phyloP scores from a whole-genome alignment of 2,797 vertebrate genomes.

The Neosilurus hyrtlii region DNA sequence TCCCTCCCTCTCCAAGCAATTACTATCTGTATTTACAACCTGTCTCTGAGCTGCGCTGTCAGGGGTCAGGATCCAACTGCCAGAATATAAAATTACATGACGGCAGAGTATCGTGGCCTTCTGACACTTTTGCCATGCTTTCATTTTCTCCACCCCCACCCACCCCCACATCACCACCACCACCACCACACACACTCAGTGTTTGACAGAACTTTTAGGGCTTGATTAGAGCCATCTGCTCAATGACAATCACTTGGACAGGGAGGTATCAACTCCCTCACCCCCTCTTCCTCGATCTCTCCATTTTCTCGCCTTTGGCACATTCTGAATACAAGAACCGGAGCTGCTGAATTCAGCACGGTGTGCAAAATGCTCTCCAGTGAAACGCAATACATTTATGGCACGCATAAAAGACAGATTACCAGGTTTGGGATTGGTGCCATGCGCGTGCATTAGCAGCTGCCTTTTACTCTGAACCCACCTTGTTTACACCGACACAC shows the following conservation, averaged over 20 bases:
- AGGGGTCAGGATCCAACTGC: slow-evolving; percentile 52
- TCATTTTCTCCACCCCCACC: slow-evolving; percentile 27
- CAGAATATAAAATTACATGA: slow-evolving; percentile 51
- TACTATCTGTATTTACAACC: slow-evolving; percentile 55
- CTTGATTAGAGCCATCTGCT: slow-evolving; percentile 43
- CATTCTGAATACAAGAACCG: slow-evolving; percentile 19
- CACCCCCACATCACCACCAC: background rate
- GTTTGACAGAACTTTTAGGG: slow-evolving; percentile 32
- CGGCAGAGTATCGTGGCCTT: slow-evolving; percentile 37
- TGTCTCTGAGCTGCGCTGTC: slow-evolving; percentile 49
- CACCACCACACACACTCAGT: slow-evolving; percentile 2
- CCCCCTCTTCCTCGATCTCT: background rate
- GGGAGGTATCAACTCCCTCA: slow-evolving; percentile 27
- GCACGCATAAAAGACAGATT: slow-evolving; percentile 51
- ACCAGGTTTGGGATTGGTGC: slow-evolving; percentile 49
- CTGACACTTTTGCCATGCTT: slow-evolving; percentile 32
- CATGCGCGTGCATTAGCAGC: slow-evolving; percentile 50
- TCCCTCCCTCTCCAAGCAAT: slow-evolving; percentile 44
- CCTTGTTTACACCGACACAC: slow-evolving; percentile 51
- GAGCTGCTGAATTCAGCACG: slow-evolving; percentile 27
- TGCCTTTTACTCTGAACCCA: slow-evolving; percentile 61
- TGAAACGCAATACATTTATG: slow-evolving; percentile 43
- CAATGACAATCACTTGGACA: slow-evolving; percentile 34
- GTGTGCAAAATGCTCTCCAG: slow-evolving; percentile 19
- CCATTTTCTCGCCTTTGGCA: slow-evolving; percentile 4